Conservation (phyloP, 2,797 vertebrate species). For the Channallabes apus region DNA sequence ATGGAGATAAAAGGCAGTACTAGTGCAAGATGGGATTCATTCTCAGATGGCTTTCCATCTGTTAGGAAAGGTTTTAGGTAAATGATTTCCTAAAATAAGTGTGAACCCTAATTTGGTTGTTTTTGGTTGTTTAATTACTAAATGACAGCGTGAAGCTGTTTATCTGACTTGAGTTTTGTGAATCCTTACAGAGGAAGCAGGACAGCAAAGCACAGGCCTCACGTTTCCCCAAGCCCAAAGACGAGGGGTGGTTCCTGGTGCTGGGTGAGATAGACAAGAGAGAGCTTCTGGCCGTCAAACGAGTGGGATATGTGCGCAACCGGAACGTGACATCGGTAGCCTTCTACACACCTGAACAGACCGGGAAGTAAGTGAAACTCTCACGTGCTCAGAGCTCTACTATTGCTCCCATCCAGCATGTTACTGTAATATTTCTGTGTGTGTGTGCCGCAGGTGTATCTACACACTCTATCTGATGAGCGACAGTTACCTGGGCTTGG, state of each 20-base stretch:
- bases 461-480: conserved; percentile 97
- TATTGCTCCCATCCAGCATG: neutral
- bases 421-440: neutral
- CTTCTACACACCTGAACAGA: conserved; percentile 90
- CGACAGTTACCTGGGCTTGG: conserved; percentile 96
- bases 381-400: neutral
- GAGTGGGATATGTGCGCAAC: conserved; percentile 85
- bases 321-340: conserved; percentile 78
- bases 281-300: conserved; percentile 91
- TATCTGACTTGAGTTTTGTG: conserved; percentile 9
- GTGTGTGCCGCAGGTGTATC: conserved; percentile 80
- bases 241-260: conserved; percentile 95
- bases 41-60: neutral
- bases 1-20: neutral
- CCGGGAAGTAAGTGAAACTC: conserved; percentile 80
- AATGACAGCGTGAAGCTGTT: neutral
- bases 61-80: conserved; percentile 16
- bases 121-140: neutral
- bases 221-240: conserved; percentile 90
- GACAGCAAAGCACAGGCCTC: conserved; percentile 88
- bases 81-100: neutral
- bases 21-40: neutral
- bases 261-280: conserved; percentile 90
- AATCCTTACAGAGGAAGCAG: conserved; percentile 80
- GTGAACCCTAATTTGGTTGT: neutral